These are phyloP conservation scores for Dryocosmus kuriphilus DNA, from an alignment of 2,888 invertebrate genomes.

Conservation along the genomic window DNA sequence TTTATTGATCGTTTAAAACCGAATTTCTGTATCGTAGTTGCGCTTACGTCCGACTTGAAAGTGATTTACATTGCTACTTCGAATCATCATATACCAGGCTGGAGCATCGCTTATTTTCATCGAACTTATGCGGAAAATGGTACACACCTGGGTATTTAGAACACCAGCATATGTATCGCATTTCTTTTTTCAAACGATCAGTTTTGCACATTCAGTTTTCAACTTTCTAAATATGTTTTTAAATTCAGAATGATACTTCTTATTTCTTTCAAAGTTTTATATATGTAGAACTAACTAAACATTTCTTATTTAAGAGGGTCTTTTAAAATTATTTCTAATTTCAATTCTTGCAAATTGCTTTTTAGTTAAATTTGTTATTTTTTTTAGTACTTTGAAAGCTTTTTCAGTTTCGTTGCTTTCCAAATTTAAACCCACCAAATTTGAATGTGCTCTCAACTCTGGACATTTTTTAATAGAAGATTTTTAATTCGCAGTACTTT, in stretches of 20 bases:
- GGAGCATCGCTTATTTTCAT: slow-evolving; percentile 44
- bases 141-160: slow-evolving; percentile 57
- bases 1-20: neutral
- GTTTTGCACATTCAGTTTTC: neutral
- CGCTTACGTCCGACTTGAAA: neutral
- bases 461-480: too few relatives aligned
- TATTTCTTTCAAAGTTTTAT: too few relatives aligned
- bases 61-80: slow-evolving; percentile 22
- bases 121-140: slow-evolving; percentile 45
- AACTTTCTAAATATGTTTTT: neutral
- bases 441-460: too few relatives aligned
- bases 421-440: too few relatives aligned
- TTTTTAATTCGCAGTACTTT: too few relatives aligned
- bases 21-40: slow-evolving; percentile 4
- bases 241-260: neutral
- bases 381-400: too few relatives aligned
- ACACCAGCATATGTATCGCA: slow-evolving; percentile 37
- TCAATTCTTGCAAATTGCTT: too few relatives aligned
- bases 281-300: too few relatives aligned
- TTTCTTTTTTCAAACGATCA: neutral
- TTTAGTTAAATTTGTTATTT: too few relatives aligned
- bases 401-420: too few relatives aligned
- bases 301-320: too few relatives aligned
- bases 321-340: too few relatives aligned
- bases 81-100: neutral